These are phyloP conservation scores for Asarcornis scutulata DNA, from an alignment of 2,113 vertebrate genomes.

Conservation along the genomic window DNA sequence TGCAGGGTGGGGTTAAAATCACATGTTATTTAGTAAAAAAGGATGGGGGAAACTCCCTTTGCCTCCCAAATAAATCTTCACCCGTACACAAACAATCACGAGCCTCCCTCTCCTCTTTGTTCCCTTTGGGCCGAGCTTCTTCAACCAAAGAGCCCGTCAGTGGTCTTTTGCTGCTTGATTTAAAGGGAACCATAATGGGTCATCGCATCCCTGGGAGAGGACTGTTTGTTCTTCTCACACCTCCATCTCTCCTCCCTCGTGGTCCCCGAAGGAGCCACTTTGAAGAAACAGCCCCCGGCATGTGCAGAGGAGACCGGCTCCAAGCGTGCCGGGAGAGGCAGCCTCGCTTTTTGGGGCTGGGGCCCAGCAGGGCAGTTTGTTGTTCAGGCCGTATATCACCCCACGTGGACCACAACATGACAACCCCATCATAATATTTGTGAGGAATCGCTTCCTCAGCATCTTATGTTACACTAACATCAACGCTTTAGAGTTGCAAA, in stretches of 20 bases:
- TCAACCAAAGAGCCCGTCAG: background rate
- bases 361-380: background rate
- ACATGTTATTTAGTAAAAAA: background rate
- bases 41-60: background rate
- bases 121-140: background rate
- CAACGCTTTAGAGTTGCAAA: background rate
- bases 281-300: background rate
- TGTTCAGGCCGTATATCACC: background rate
- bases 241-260: background rate
- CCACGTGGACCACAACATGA: background rate
- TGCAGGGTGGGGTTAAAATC: background rate
- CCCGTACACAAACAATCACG: background rate
- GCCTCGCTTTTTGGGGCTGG: background rate
- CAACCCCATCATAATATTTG: constrained; percentile 29
- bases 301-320: background rate
- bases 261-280: background rate
- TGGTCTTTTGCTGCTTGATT: background rate
- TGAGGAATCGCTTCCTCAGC: constrained; percentile 7
- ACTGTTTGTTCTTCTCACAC: background rate
- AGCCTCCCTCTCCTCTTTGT: background rate
- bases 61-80: background rate
- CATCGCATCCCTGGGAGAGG: background rate
- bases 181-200: rapidly evolving
- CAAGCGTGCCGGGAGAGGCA: background rate
- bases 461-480: background rate